Evolutionary conservation across 2,797 vertebrate genomes (phyloP).

Genomic region (Linurgus olivaceus): DNA sequence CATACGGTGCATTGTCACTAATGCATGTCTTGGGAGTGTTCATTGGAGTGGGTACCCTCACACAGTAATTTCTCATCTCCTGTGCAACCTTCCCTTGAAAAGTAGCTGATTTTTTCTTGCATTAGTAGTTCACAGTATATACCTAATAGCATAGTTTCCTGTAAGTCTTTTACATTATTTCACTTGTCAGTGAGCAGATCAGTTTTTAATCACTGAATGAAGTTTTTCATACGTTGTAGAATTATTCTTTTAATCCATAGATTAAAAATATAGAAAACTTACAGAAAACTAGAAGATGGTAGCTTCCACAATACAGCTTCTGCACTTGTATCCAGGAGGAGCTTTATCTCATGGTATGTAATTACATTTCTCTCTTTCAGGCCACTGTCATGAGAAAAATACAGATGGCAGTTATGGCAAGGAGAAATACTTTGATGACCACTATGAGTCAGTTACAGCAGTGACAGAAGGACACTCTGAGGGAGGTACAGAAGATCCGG

Average conservation of each 20-base stretch:
- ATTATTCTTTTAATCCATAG: not conserved
- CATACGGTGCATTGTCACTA: not conserved
- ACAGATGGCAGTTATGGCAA: constrained; percentile 63
- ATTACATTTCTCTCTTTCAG: constrained; percentile 68
- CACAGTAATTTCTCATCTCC: not conserved
- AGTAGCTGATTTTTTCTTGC: not conserved
- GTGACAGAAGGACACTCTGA: constrained; percentile 51
- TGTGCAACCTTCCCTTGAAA: not conserved
- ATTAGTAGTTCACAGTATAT: not conserved
- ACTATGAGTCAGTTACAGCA: constrained; percentile 44
- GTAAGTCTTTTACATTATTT: not conserved
- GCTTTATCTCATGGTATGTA: not conserved
- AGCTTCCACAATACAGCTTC: not conserved
- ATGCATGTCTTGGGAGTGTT: not conserved
- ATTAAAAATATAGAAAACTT: not conserved
- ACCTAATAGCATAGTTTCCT: not conserved
- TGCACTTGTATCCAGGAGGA: not conserved
- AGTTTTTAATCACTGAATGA: not conserved
- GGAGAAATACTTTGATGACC: constrained; percentile 74
- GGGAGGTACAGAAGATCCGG: constrained; percentile 30
- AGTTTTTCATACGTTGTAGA: not conserved
- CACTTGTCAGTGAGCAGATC: not conserved
- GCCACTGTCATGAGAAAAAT: constrained; percentile 73
- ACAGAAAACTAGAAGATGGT: not conserved
- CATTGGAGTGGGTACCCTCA: not conserved